Percentiles rank a stretch among this genome's conserved stretches.
phyloP scores from a whole-genome alignment of 2,797 vertebrate genomes.

The Onychomys leucogaster region DNA sequence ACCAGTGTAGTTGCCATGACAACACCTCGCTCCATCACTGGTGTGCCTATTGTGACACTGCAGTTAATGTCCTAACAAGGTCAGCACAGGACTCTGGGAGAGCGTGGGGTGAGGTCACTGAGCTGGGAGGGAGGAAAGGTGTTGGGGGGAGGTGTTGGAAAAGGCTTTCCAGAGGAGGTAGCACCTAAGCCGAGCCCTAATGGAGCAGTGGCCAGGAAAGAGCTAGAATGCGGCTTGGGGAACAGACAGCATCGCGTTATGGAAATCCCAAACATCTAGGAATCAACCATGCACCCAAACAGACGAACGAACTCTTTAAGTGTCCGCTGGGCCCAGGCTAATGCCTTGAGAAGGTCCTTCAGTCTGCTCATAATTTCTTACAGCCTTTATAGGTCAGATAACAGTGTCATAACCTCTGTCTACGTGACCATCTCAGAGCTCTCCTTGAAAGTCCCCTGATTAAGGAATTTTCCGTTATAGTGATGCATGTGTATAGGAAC shows the following conservation, averaged over 20 bases:
- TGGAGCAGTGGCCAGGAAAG: not conserved
- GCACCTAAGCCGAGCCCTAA: not conserved
- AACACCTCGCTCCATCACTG: not conserved
- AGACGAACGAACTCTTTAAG: not conserved
- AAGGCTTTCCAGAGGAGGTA: not conserved
- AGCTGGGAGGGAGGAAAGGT: not conserved
- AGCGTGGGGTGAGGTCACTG: not conserved
- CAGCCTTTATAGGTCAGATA: not conserved
- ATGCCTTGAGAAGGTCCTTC: not conserved
- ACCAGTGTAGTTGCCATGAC: not conserved
- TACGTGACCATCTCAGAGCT: not conserved
- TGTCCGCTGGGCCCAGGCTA: not conserved
- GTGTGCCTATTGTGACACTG: not conserved
- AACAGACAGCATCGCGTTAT: not conserved
- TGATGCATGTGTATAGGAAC: not conserved
- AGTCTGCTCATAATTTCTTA: not conserved
- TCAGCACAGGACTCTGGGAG: not conserved
- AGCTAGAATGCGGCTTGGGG: not conserved
- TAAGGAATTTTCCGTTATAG: not conserved
- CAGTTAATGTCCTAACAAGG: not conserved
- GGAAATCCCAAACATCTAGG: not conserved
- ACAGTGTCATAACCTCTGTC: not conserved
- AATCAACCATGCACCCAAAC: not conserved
- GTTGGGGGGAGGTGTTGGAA: not conserved
- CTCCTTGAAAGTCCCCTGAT: not conserved